Conservation (phyloP, 2,797 vertebrate genomes). For the Linurgus olivaceus region DNA sequence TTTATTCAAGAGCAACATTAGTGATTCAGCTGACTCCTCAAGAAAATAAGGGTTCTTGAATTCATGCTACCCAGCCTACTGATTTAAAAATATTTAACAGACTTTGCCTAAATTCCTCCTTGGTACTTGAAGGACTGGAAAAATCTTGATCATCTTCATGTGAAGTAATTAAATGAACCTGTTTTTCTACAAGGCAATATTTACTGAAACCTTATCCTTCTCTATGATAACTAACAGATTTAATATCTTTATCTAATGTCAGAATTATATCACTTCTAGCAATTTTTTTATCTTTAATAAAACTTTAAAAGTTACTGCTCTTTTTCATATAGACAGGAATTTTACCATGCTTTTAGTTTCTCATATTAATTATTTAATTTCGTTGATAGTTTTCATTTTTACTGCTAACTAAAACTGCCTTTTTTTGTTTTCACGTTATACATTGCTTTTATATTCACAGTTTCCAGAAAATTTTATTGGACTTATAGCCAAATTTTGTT, state of each 20-base stretch:
- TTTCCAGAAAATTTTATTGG: not conserved
- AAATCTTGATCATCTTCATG: not conserved
- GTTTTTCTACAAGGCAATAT: not conserved
- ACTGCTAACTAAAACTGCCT: not conserved
- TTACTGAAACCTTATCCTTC: not conserved
- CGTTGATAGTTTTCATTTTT: not conserved
- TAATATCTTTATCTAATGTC: not conserved
- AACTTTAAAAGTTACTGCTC: not conserved
- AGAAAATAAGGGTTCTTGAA: not conserved
- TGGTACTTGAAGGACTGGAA: not conserved
- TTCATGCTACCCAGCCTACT: not conserved
- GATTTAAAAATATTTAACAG: not conserved
- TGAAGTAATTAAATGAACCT: not conserved
- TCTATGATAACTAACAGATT: not conserved
- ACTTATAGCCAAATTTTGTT: not conserved
- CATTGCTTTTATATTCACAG: not conserved
- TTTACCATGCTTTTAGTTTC: not conserved
- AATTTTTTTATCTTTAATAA: not conserved
- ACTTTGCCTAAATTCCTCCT: not conserved
- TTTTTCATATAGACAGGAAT: not conserved
- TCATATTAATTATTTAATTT: not conserved
- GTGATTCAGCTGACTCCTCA: not conserved
- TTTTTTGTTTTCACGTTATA: not conserved
- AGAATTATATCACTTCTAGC: not conserved
- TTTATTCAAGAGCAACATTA: not conserved